Evolutionary conservation across 2,888 invertebrate genomes (phyloP).

Genomic region (Eugnorisma glareosa): DNA sequence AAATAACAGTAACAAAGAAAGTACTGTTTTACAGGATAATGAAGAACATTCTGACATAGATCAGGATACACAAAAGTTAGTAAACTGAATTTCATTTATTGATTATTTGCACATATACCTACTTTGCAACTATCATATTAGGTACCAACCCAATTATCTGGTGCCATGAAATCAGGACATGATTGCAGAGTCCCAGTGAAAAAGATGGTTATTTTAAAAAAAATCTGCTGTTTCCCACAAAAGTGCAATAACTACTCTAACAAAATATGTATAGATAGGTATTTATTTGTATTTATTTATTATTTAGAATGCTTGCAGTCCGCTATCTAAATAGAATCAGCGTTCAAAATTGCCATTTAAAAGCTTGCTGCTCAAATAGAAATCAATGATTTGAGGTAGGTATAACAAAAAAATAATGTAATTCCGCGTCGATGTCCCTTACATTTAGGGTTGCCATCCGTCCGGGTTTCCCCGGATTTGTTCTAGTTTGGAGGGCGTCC

Average conservation of each 20-base stretch:
- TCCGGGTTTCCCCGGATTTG: too few species aligned
- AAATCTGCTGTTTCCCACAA: background rate
- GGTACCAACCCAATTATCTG: background rate
- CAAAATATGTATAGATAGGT: background rate
- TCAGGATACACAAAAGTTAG: slow-evolving; percentile 40
- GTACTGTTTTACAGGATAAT: slow-evolving; percentile 25
- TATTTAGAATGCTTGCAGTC: too few species aligned
- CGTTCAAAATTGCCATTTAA: background rate
- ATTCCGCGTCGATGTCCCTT: too few species aligned
- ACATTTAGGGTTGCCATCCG: too few species aligned
- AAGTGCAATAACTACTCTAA: background rate
- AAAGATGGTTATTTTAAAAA: background rate
- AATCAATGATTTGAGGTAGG: background rate
- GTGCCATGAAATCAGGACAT: background rate
- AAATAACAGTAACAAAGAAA: slow-evolving; percentile 45
- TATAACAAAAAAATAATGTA: background rate
- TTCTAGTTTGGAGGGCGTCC: too few species aligned
- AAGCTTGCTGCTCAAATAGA: background rate
- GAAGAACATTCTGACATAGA: slow-evolving; percentile 19
- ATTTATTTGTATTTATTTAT: background rate
- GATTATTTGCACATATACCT: background rate
- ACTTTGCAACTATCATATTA: background rate
- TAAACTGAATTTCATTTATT: slow-evolving; percentile 9
- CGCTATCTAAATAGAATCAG: background rate
- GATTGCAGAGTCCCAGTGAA: background rate